Evolutionary conservation across 2,797 vertebrate species (phyloP), one percentile per base, ranked within the genome.

Genomic region (Gymnoscopelus braueri): DNA sequence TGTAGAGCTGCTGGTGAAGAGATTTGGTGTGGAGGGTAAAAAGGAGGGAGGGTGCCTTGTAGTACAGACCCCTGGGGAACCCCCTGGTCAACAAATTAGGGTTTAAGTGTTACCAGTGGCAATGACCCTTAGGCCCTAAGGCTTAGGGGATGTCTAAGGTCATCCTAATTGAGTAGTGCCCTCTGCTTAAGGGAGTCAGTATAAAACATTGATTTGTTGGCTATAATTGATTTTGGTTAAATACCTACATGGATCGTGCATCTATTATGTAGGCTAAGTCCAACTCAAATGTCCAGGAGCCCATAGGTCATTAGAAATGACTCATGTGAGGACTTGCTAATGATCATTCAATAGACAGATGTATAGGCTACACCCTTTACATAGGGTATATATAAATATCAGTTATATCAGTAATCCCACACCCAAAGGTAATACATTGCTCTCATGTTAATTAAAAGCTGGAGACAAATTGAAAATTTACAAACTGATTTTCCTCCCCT

Each of bases 151-250:
- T 35, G 57, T 1, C 58, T 50, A 50, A 14, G 48, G 48, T 11
- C 48, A 50, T 14, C 3, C 13, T 11, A 66, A 65, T 48, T 53
- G 66, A 73, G 24, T 63, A 70, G 53, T 66, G 57, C 5, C 63
- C 68, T 75, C 54, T 13, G 57, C 47, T 44, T 61, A 4, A 65
- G 64, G 70, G 51, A 72, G 75, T 87, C 88, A 79, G 88, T 89
- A 62, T 2, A 66, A 55, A 4, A 1, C 58, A 87, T 79, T 84
- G 82, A 88, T 63, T 72, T 15, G 53, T 35, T 62, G 69, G 65
- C 72, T 26, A 64, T 53, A 72, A 82, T 62, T 69, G 84, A 84
- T 82, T 79, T 0, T 48, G 5, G 66, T 69, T 74, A 60, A 86
- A 77, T 60, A 63, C 80, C 61, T 73, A n/a, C 61, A 75, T 23